Base-by-base conservation (phyloP, 2,888 invertebrate species). In the Leucoma salicis region DNA sequence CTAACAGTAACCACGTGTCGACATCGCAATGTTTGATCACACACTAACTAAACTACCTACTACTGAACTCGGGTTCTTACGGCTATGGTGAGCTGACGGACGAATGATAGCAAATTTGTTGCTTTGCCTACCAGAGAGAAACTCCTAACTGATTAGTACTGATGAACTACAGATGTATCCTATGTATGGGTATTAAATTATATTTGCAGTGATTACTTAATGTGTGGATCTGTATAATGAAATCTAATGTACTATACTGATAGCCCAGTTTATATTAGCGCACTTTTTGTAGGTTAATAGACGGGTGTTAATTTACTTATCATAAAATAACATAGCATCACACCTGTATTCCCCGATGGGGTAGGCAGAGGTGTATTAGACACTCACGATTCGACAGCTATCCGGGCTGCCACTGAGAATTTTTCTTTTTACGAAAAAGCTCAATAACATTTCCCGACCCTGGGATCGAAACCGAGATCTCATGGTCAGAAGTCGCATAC, bases 1-100 rank as follows among this genome's bases (percentile, higher is more conserved):
- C 66, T 65, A 63, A 64, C 64, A 48, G 54, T 50, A 60, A 57
- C 67, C 70, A 78, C 82, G 82, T 82, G 78, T 77, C 67, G 68
- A 57, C 80, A 57, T 62, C 59, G 60, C 74, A 63, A 65, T 70
- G 79, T 70, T 77, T 72, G 73, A 70, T 72, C 72, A 71, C 66
- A 71, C 44, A 82, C 82, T 82, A 74, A 73, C 35, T 25, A 4
- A n/a, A n/a, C n/a, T 18, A 4, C 1, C 27, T n/a, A 27, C 11
- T 27, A 27, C 4, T 27, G 7, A n/a, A 21, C 29, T 29, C n/a
- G 29, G 13, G 27, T 29, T 29, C 29, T 29, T 13, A 63, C 57
- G 71, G 70, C 75, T 73, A 70, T 67, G 69, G 62, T 67, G 65
- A 46, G 51, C 53, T 55, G 51, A 60, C 53, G 54, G 44, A 50